These are phyloP conservation scores for Drosophila fuyamai DNA, from an alignment of 1,140 invertebrate genomes.

Conservation along the genomic window DNA sequence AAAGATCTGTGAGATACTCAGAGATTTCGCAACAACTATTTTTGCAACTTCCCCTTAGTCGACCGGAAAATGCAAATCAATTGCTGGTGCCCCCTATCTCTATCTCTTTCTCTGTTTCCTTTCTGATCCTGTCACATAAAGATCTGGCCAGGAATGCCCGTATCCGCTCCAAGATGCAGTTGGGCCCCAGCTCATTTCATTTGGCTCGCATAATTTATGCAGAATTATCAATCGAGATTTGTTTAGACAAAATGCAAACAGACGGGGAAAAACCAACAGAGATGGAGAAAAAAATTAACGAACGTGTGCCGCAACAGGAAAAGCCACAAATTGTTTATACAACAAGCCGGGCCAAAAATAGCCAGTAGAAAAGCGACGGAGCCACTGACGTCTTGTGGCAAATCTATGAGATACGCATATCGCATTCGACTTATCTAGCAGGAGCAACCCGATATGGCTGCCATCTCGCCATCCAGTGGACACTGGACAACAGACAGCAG, in stretches of 20 bases:
- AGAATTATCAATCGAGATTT: slow-evolving; percentile 76
- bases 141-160: slow-evolving; percentile 52
- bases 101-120: slow-evolving; percentile 17
- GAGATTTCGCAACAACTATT: slow-evolving; percentile 20
- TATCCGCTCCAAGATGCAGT: slow-evolving; percentile 57
- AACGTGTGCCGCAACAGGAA: slow-evolving; percentile 63
- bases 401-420: slow-evolving; percentile 82
- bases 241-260: slow-evolving; percentile 67
- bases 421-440: slow-evolving; percentile 80
- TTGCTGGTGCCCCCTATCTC: slow-evolving; percentile 29
- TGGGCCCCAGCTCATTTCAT: slow-evolving; percentile 61
- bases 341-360: slow-evolving; percentile 68
- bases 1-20: slow-evolving; percentile 16
- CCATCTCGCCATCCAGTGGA: slow-evolving; percentile 36
- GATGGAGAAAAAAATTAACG: slow-evolving; percentile 24
- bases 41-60: slow-evolving; percentile 18
- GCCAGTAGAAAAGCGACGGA: slow-evolving; percentile 24
- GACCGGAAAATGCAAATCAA: slow-evolving; percentile 68
- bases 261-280: slow-evolving; percentile 22
- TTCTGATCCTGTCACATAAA: slow-evolving; percentile 59
- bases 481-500: slow-evolving; percentile 1
- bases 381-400: slow-evolving; percentile 47
- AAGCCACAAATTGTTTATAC: slow-evolving; percentile 76
- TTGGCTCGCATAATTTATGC: slow-evolving; percentile 75
- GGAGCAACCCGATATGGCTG: slow-evolving; percentile 72